Evolutionary conservation across 2,888 invertebrate species (phyloP), one percentile per base, ranked within the genome.

Genomic region (Trachelus stipa): DNA sequence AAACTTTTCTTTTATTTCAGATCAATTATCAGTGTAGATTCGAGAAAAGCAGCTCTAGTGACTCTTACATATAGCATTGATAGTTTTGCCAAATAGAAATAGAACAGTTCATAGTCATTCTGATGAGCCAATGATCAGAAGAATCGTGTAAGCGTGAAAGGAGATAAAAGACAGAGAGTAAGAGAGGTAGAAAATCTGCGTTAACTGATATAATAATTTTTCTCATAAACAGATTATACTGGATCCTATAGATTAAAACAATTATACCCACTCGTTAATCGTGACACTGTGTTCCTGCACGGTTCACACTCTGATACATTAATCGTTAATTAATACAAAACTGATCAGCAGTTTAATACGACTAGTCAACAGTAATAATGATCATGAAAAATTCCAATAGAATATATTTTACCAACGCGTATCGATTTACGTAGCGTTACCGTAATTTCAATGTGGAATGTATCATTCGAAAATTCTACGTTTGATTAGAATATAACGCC

Each of bases 281-380:
- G 78, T 79, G 78, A 35, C 78, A 80, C 71, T n/a, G 75, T 68
- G 30, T 34, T 73, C 56, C 30, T 37, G 74, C 73, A 68, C 40
- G 40, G 23, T 56, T 73, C 73, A 74, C 68, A 68, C 35, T 34
- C 73, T 12, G 37, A 68, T 73, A 68, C 15, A 73, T 80, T 79
- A 79, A 78, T 68, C 73, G 23, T 56, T 75, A 69, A 71, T 74
- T 75, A 76, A 77, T 83, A 81, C 40, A 79, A 79, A 83, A 81
- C 85, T 81, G 82, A 83, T 84, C 81, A 81, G 79, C 83, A 85
- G 84, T 79, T 56, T 84, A 85, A 80, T 76, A 75, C 85, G 84
- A 76, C 86, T 87, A 87, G 85, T 87, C 86, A 85, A 82, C 77
- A 76, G 78, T 80, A 80, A 82, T 76, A 76, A 71, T 74, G 80